A percentile compares a stretch with the other conserved stretches of the same genome.
phyloP scores from a whole-genome alignment of 2,113 vertebrate genomes.

The Myiozetetes cayanensis region DNA sequence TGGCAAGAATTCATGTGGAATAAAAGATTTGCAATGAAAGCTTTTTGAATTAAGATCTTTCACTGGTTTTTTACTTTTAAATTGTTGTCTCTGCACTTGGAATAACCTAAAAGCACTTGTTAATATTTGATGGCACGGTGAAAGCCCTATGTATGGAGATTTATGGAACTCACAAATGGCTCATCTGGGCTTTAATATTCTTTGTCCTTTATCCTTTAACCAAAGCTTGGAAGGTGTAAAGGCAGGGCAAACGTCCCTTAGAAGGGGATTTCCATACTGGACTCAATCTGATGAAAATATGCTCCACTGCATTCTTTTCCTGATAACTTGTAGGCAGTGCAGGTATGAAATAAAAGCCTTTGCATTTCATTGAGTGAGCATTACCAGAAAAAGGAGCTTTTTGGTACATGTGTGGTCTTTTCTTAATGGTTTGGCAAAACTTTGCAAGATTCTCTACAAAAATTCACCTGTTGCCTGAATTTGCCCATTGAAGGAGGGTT shows the following conservation, averaged over 20 bases:
- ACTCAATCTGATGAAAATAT: background rate
- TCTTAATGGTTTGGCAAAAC: background rate
- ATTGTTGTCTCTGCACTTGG: conserved; percentile 66
- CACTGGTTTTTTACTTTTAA: conserved; percentile 34
- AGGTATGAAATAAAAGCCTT: background rate
- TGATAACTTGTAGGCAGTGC: background rate
- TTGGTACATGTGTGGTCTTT: background rate
- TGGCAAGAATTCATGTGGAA: background rate
- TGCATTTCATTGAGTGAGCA: background rate
- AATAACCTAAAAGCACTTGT: conserved; percentile 65
- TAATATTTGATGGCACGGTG: conserved; percentile 74
- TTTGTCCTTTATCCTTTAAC: background rate
- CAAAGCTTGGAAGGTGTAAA: background rate
- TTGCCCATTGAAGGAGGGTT: background rate
- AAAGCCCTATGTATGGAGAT: background rate
- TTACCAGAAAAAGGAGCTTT: background rate
- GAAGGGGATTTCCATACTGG: background rate
- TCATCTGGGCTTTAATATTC: background rate
- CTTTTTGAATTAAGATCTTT: background rate
- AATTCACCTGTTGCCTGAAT: background rate
- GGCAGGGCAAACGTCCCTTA: background rate
- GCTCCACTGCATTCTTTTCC: background rate
- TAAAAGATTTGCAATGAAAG: background rate
- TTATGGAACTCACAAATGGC: background rate
- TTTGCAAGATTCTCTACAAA: background rate